Evolutionary conservation across 2,888 invertebrate genomes (phyloP).

Genomic region (Melikaiella ostensackeni): DNA sequence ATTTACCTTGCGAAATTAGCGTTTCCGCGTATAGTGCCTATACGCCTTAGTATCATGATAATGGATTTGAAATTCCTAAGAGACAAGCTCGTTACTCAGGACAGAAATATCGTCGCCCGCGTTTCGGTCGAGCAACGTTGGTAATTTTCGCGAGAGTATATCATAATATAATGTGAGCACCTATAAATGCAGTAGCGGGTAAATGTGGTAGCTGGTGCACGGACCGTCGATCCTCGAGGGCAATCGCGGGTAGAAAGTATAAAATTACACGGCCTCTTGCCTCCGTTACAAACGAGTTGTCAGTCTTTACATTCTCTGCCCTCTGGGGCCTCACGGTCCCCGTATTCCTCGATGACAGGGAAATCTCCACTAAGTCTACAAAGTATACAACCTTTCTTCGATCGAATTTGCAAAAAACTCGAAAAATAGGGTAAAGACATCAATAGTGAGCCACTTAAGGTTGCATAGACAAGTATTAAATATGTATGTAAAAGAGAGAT

Average conservation of each 20-base stretch:
- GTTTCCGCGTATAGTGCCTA: conserved; percentile 4
- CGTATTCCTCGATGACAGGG: conserved; percentile 8
- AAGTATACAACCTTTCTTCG: not conserved
- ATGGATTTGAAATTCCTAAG: conserved; percentile 38
- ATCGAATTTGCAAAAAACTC: not conserved
- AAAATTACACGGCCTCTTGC: conserved; percentile 38
- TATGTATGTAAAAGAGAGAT: no score
- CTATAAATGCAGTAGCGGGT: conserved; percentile 36
- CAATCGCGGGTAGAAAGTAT: conserved; percentile 36
- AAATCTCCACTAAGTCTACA: not conserved
- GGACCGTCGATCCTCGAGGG: conserved; percentile 31
- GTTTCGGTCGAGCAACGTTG: conserved; percentile 24
- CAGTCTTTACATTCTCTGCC: not conserved
- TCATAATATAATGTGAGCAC: conserved; percentile 26
- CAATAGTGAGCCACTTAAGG: no score
- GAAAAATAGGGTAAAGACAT: no score
- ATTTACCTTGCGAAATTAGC: conserved; percentile 29
- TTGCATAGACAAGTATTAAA: no score
- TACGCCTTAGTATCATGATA: conserved; percentile 17
- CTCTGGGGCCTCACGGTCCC: conserved; percentile 16
- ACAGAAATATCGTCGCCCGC: conserved; percentile 37
- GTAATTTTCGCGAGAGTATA: conserved; percentile 34
- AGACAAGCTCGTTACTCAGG: conserved; percentile 37
- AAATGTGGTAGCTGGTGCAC: conserved; percentile 28
- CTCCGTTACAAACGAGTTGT: conserved; percentile 25